Percentiles rank a stretch among this genome's conserved stretches.
phyloP scores from a whole-genome alignment of 92 coral and sea anemone genomes.

The Porites rus region DNA sequence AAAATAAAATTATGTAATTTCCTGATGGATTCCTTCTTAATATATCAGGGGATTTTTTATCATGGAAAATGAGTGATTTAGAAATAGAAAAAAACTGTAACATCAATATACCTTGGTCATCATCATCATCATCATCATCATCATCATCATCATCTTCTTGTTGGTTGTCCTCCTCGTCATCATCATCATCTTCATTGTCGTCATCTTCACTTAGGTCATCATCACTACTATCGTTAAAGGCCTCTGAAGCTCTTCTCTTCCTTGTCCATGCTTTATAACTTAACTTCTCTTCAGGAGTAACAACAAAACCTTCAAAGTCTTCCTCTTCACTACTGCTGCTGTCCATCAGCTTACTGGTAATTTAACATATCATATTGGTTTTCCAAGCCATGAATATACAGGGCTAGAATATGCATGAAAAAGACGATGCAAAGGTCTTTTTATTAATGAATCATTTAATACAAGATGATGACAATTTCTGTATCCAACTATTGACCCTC shows the following conservation, averaged over 20 bases:
- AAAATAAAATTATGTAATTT: too few relatives aligned
- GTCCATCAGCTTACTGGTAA: conserved; percentile 1
- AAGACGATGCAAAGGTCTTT: too few relatives aligned
- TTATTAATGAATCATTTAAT: too few relatives aligned
- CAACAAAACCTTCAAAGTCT: conserved; percentile 59
- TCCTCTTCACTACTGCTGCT: conserved; percentile 44
- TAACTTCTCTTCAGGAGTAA: conserved; percentile 45
- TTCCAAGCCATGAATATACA: too few relatives aligned
- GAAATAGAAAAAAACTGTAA: too few relatives aligned
- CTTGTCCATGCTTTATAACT: conserved; percentile 50
- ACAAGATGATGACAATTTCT: too few relatives aligned
- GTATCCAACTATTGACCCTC: too few relatives aligned
- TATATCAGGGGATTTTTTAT: too few relatives aligned
- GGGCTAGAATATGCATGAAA: too few relatives aligned
- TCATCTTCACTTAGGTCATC: conserved; percentile 20
- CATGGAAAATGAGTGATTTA: too few relatives aligned
- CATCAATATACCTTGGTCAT: too few relatives aligned
- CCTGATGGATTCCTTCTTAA: too few relatives aligned
- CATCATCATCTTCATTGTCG: conserved; percentile 27
- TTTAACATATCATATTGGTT: neutral
- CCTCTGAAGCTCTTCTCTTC: conserved; percentile 45
- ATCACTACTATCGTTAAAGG: conserved; percentile 28
- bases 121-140: conserved; percentile 10
- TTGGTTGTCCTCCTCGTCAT: conserved; percentile 16
- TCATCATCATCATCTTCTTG: conserved; percentile 29